Conservation (phyloP, 2,113 vertebrate genomes). For the Nanger granti region DNA sequence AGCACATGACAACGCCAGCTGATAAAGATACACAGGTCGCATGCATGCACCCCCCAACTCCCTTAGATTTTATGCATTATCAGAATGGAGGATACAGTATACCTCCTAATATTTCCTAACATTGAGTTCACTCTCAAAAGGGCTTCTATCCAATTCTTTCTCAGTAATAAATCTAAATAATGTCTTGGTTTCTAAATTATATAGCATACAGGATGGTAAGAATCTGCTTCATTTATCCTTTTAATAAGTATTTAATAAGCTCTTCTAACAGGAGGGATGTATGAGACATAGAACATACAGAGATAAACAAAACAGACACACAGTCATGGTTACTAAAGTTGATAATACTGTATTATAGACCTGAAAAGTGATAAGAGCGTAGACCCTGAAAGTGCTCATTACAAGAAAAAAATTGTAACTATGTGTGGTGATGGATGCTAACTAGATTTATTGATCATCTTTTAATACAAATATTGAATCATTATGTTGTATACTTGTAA, state of each 20-base stretch:
- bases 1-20: background rate
- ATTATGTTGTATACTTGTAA: background rate
- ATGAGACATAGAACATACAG: background rate
- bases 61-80: background rate
- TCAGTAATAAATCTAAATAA: constrained; percentile 10
- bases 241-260: background rate
- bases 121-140: background rate
- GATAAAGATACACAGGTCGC: background rate
- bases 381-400: background rate
- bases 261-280: background rate
- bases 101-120: background rate
- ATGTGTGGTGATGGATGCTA: background rate
- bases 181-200: background rate
- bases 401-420: background rate
- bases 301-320: background rate
- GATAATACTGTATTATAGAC: background rate
- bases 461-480: background rate
- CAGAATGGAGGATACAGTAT: background rate
- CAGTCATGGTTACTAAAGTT: background rate
- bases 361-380: background rate
- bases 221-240: background rate
- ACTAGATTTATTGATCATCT: background rate
- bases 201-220: background rate
- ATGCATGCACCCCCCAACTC: accelerated
- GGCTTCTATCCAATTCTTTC: background rate